These are phyloP conservation scores for Phrynosoma blainvillii DNA, from an alignment of 2,113 vertebrate species.

Conservation along the genomic window DNA sequence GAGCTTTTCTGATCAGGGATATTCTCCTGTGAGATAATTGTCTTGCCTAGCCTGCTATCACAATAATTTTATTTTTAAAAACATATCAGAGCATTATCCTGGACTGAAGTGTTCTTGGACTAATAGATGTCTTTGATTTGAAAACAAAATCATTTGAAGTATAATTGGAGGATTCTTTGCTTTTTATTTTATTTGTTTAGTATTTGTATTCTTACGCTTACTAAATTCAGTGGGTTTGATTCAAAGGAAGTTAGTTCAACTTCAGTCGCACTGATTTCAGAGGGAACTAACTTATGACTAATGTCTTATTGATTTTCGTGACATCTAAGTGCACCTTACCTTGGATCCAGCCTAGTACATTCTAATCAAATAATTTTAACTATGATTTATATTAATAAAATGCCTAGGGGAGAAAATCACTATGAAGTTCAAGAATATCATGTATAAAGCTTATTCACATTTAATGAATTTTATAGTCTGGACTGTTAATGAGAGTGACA, in stretches of 20 bases:
- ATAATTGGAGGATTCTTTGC: not conserved
- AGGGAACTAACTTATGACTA: not conserved
- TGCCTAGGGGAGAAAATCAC: not conserved
- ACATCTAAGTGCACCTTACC: not conserved
- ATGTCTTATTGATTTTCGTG: not conserved
- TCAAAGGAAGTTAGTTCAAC: not conserved
- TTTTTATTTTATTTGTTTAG: no score
- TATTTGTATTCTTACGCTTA: not conserved
- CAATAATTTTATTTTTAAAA: constrained; percentile 24
- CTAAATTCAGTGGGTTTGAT: not conserved
- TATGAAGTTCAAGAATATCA: not conserved
- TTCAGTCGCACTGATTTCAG: not conserved
- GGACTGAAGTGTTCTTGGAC: constrained; percentile 21
- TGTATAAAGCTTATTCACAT: not conserved
- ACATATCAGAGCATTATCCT: constrained; percentile 29
- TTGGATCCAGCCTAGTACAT: not conserved
- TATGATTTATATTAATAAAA: not conserved
- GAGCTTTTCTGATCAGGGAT: constrained; percentile 65
- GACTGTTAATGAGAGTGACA: not conserved
- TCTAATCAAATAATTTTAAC: not conserved
- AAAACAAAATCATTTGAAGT: constrained; percentile 52
- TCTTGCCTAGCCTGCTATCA: constrained; percentile 82
- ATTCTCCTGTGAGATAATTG: constrained; percentile 75
- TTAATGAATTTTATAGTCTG: not conserved
- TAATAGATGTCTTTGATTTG: constrained; percentile 49